A percentile compares a stretch with the other conserved stretches of the same genome.
Evolutionary conservation across 2,888 invertebrate species (phyloP).

Genomic region (Gymnocheta viridis): DNA sequence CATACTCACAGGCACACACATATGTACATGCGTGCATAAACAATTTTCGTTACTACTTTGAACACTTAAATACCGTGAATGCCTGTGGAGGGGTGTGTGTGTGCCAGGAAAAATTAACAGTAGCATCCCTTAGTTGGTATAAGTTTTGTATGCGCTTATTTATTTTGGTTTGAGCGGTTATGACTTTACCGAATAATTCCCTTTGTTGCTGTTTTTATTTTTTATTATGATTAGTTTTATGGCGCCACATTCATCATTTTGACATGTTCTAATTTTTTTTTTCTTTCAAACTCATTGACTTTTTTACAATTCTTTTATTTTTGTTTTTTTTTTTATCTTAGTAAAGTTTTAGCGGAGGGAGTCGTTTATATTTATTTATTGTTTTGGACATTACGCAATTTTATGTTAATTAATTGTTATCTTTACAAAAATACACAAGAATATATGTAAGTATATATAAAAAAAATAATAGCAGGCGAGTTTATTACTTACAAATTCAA

Average conservation of each 20-base stretch:
- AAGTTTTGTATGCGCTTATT: background rate
- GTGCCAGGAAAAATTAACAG: background rate
- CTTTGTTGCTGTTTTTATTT: background rate
- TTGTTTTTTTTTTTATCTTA: background rate
- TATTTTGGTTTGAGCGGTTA: background rate
- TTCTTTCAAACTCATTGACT: background rate
- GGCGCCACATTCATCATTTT: conserved; percentile 66
- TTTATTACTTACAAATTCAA: background rate
- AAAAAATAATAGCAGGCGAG: background rate
- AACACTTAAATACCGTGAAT: too few relatives aligned
- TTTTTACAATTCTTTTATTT: background rate
- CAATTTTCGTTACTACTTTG: too few relatives aligned
- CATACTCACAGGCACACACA: too few relatives aligned
- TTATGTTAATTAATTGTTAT: conserved; percentile 17
- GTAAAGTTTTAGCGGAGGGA: background rate
- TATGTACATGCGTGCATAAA: too few relatives aligned
- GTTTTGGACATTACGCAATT: background rate
- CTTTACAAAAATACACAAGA: background rate
- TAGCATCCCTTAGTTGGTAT: background rate
- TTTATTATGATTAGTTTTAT: conserved; percentile 66
- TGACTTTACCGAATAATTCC: background rate
- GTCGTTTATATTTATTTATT: background rate
- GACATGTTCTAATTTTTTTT: background rate
- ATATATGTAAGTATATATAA: too few relatives aligned
- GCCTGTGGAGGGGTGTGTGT: background rate